Base-by-base conservation (phyloP, 2,888 invertebrate genomes). In the Empis livida region DNA sequence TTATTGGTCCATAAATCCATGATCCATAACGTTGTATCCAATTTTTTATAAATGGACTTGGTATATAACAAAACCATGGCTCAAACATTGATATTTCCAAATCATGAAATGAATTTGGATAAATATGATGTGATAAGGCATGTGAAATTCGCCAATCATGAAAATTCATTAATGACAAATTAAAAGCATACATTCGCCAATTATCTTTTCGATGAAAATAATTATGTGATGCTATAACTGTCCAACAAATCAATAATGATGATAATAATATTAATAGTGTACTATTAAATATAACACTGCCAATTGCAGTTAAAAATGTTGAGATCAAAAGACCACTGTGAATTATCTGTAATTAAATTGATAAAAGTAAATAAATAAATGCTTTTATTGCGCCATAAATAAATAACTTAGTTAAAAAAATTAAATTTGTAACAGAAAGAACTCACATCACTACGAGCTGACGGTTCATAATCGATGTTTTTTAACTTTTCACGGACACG, bases 151-250 rank as follows among this genome's bases (percentile, higher is more conserved):
- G 73, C 77, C 84, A 88, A 52, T 84, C 79, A 55, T 78, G 75
- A 45, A 62, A 64, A 53, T 66, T 69, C 73, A 84, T 71, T 55
- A 80, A 61, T 15, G 76, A 73, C 50, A 89, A 67, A 58, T 87
- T 83, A 57, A 84, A 84, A 49, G 83, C 77, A 59, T 80, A 83
- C 82, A 86, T 86, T 48, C 85, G 76, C 75, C 82, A 84, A 61
- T 80, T 86, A 49, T 85, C 80, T 49, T 73, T 77, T 57, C 77
- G 76, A 60, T 89, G 89, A 56, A 86, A 79, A 59, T 80, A 89
- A 62, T 88, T 89, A 61, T 89, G 89, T 1, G 80, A 76, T 3
- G 74, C 72, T 11, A 82, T 73, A 0, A 74, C 68, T 0, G 77
- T 70, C 72, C 79, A 75, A 1, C 75, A 70, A 2, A 86, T 61